These are phyloP conservation scores for Lordiphosa mommai DNA, from an alignment of 1,140 invertebrate species.

Conservation along the genomic window DNA sequence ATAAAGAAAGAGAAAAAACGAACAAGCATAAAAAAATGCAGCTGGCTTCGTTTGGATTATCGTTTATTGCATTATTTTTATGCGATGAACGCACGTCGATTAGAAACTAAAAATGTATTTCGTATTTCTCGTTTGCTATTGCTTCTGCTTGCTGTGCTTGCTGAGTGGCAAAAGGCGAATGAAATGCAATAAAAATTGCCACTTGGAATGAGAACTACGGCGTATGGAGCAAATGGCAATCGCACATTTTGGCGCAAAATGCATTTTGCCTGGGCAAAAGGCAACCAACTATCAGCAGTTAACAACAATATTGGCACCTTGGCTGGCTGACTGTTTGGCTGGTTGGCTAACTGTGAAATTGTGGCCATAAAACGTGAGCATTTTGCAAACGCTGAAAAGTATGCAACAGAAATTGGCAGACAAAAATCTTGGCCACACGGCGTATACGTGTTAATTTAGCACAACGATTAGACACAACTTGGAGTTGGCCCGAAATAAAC, in stretches of 20 bases:
- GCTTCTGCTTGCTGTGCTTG: slow-evolving; percentile 4
- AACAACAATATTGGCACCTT: slow-evolving; percentile 77
- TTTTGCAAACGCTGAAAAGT: slow-evolving; percentile 42
- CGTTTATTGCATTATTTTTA: slow-evolving; percentile 77
- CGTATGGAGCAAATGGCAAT: slow-evolving; percentile 58
- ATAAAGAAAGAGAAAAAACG: background rate
- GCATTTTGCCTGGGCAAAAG: slow-evolving; percentile 43
- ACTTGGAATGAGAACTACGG: slow-evolving; percentile 30
- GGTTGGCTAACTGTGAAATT: slow-evolving; percentile 67
- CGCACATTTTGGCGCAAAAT: slow-evolving; percentile 61
- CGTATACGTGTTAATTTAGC: slow-evolving; percentile 76
- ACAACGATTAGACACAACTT: slow-evolving; percentile 57
- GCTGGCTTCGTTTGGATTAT: slow-evolving; percentile 59
- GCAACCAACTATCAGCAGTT: slow-evolving; percentile 69
- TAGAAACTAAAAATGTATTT: slow-evolving; percentile 78
- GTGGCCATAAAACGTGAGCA: slow-evolving; percentile 71
- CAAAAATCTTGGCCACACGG: slow-evolving; percentile 65
- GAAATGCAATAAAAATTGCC: slow-evolving; percentile 65
- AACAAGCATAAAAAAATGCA: slow-evolving; percentile 35
- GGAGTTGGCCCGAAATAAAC: background rate
- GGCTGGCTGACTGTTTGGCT: slow-evolving; percentile 31
- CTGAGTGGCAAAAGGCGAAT: slow-evolving; percentile 57
- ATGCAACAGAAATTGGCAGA: slow-evolving; percentile 31
- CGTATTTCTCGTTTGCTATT: slow-evolving; percentile 30
- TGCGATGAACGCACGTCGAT: slow-evolving; percentile 77